Percentiles rank a stretch among this genome's conserved stretches.
phyloP scores from a whole-genome alignment of 1,140 invertebrate species.

The Harpegnathos saltator region DNA sequence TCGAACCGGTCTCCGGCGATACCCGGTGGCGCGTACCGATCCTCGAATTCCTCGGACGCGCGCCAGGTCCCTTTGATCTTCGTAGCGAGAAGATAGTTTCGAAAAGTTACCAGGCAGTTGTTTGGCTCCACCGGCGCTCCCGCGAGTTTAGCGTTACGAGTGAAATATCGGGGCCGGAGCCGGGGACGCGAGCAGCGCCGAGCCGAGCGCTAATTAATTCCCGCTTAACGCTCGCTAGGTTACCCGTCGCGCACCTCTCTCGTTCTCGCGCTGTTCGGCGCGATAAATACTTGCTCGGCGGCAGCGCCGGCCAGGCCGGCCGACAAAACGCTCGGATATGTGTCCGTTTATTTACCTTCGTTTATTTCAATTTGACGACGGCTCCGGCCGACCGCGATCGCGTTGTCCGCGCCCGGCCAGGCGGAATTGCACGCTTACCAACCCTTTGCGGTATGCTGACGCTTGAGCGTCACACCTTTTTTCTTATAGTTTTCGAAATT shows the following conservation, averaged over 20 bases:
- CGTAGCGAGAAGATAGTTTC: constrained; percentile 49
- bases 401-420: background rate
- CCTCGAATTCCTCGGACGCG: constrained; percentile 45
- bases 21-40: constrained; percentile 8
- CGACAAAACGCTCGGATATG: constrained; percentile 33
- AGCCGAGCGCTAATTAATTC: constrained; percentile 50
- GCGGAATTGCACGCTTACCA: too few relatives aligned
- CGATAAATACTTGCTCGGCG: constrained; percentile 45
- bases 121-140: constrained; percentile 15
- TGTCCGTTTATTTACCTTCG: constrained; percentile 38
- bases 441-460: too few relatives aligned
- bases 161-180: constrained; percentile 24
- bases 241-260: background rate
- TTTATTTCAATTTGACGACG: background rate
- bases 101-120: constrained; percentile 55
- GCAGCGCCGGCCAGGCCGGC: too few relatives aligned
- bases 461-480: too few relatives aligned
- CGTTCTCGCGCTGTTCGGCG: background rate
- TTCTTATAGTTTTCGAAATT: too few relatives aligned
- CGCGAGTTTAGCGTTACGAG: constrained; percentile 47
- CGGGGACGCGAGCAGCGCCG: background rate
- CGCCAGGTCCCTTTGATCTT: constrained; percentile 48
- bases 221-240: constrained; percentile 46
- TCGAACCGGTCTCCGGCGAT: constrained; percentile 6
- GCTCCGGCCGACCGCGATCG: background rate